A percentile compares a stretch with the other conserved stretches of the same genome.
These are phyloP conservation scores for Cariama cristata DNA, from an alignment of 2,113 vertebrate species.

Conservation along the genomic window DNA sequence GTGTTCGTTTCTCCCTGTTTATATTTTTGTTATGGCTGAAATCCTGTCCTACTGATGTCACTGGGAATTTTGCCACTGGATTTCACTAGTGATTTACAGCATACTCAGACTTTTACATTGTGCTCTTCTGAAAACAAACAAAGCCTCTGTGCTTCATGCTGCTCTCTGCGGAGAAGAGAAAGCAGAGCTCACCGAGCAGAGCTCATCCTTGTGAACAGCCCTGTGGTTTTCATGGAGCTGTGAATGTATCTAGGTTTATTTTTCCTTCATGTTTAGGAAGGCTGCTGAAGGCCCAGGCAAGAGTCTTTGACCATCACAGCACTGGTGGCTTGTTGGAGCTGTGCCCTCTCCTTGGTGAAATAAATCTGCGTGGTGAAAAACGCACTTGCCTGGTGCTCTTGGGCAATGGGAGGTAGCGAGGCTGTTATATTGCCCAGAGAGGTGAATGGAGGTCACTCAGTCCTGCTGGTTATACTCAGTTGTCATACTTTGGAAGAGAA, in stretches of 20 bases:
- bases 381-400: accelerated
- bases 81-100: neutral
- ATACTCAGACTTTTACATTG: neutral
- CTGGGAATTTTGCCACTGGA: neutral
- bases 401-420: neutral
- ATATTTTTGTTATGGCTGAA: neutral
- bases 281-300: neutral
- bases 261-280: neutral
- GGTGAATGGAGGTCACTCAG: neutral
- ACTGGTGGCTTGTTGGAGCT: neutral
- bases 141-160: neutral
- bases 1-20: neutral
- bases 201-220: neutral
- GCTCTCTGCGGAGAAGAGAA: neutral
- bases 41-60: neutral
- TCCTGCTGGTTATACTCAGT: neutral
- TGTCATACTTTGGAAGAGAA: neutral
- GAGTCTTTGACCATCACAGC: neutral
- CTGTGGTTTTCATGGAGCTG: neutral
- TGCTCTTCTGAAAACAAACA: neutral
- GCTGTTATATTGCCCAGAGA: neutral
- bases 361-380: neutral
- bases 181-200: neutral
- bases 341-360: neutral
- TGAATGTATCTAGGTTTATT: neutral